These are phyloP conservation scores for Thamnophis elegans DNA, from an alignment of 2,797 vertebrate genomes.

Conservation along the genomic window DNA sequence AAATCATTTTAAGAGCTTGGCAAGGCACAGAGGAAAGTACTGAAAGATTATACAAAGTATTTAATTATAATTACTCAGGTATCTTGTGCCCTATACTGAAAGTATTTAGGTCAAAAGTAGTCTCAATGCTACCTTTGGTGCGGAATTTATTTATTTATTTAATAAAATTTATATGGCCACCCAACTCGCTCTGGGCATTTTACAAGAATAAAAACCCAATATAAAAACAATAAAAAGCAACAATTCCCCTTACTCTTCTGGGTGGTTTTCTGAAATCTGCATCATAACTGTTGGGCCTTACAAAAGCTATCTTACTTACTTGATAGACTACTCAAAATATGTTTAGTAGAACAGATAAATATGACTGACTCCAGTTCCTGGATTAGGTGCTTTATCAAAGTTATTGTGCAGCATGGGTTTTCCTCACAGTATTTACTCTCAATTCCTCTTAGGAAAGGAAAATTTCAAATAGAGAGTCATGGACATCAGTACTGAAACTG, in stretches of 20 bases:
- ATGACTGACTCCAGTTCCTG: not conserved
- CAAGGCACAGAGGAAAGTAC: not conserved
- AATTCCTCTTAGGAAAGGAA: not conserved
- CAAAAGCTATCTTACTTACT: not conserved
- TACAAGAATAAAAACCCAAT: not conserved
- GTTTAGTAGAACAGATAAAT: not conserved
- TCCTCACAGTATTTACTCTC: not conserved
- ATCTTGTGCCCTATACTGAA: not conserved
- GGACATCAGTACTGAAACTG: not conserved
- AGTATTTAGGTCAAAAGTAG: not conserved
- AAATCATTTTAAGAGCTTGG: not conserved
- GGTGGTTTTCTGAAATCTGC: not conserved
- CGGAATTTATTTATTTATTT: not conserved
- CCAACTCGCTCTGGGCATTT: not conserved
- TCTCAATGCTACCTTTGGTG: not conserved
- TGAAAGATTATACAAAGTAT: not conserved
- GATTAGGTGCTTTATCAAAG: not conserved
- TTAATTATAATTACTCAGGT: not conserved
- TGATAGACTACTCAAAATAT: not conserved
- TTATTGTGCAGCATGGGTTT: not conserved
- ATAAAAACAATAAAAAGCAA: not conserved
- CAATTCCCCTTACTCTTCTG: not conserved
- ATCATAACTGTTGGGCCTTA: not conserved
- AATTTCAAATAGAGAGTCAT: not conserved
- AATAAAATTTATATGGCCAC: not conserved